Base-by-base conservation (phyloP, 2,113 vertebrate genomes). In the Podarcis raffonei region DNA sequence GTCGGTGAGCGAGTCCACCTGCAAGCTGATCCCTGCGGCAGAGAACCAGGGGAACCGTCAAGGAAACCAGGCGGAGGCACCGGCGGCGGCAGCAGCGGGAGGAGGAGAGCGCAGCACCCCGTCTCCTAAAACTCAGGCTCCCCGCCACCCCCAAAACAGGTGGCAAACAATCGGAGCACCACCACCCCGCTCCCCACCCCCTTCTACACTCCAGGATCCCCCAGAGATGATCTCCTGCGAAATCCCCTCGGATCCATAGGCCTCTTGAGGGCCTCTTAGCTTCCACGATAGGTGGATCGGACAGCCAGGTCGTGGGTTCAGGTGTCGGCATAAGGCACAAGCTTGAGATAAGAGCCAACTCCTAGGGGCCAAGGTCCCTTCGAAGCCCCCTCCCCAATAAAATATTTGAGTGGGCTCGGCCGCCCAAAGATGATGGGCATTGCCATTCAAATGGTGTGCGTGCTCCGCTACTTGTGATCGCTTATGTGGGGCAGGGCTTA, bases 1-100 rank as follows among this genome's bases (percentile, higher is more conserved):
- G 90, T 99, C 99, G n/a, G 99, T 99, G 90, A 99, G 97, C 1
- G 98, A 98, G 96, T 99, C 99, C 2, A 99, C 99, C 89, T 99
- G 98, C 96, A 99, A 90, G 95, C 99, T 98, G 95, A 99, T 99
- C 37, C 99, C 99, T 99, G 94, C 9, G 5, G 59, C 15, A 35
- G 59, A 22, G 6, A 76, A 68, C 37, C 59, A 89, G 89, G 90
- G 89, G 32, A 85, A 32, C 86, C 76, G 83, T 88, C 87, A 85
- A 83, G 85, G 90, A 86, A 87, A 82, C 79, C 93, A 25, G 92
- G 12, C n/a, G 6, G 3, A 25, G 68, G 4, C 22, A 48, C 13
- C 48, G 3, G 22, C 27, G 3, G 35, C 6, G 25, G 37, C 3
- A 7, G 74, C 32, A 87, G 3, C 3, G 18, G 35, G 11, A 75